Evolutionary conservation across 2,888 invertebrate genomes (phyloP).

Genomic region (Griposia aprilina): DNA sequence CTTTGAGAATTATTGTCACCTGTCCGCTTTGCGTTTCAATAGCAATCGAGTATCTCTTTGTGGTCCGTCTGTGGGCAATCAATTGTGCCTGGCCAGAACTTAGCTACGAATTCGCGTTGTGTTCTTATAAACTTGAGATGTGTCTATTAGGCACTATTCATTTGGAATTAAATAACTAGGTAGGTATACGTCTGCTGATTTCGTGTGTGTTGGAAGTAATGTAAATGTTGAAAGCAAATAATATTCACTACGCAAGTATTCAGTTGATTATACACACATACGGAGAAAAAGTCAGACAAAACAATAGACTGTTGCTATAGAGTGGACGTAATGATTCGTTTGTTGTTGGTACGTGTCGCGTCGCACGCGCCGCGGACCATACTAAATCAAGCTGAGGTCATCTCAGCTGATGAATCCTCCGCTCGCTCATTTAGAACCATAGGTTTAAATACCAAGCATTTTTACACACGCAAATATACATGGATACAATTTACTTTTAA

Average conservation of each 20-base stretch:
- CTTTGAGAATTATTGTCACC: background rate
- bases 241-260: background rate
- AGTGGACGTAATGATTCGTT: background rate
- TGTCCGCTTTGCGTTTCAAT: background rate
- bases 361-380: conserved; percentile 26
- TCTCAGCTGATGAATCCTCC: background rate
- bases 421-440: background rate
- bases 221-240: background rate
- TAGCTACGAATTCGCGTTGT: background rate
- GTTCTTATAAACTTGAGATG: background rate
- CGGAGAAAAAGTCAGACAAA: background rate
- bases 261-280: background rate
- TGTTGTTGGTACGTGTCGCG: conserved; percentile 1
- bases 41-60: background rate
- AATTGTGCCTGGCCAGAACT: background rate
- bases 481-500: background rate
- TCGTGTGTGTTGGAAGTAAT: background rate
- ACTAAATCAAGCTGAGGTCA: conserved; percentile 31
- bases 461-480: background rate
- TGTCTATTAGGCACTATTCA: background rate
- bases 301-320: background rate
- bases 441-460: background rate
- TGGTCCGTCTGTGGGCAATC: background rate
- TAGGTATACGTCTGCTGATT: background rate
- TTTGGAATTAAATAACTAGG: background rate